phyloP scores from a whole-genome alignment of 2,888 invertebrate genomes.

The Syrista parreyssii region DNA sequence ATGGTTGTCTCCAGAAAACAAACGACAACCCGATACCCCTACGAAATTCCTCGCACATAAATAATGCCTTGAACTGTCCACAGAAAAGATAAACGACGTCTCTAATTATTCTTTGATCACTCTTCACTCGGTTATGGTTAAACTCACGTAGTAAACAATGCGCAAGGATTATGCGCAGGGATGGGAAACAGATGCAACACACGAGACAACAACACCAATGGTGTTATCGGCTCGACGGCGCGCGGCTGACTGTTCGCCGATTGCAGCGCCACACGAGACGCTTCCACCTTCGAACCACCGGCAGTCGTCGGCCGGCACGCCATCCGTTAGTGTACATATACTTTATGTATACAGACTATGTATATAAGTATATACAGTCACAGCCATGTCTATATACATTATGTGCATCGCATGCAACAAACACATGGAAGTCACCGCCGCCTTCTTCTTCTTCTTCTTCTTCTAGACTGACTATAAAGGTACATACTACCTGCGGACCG shows the following conservation, averaged over 20 bases:
- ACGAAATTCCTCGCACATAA: not conserved
- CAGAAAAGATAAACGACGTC: not conserved
- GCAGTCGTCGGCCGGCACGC: slow-evolving; percentile 3
- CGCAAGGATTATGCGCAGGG: not conserved
- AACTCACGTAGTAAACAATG: not conserved
- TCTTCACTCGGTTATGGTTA: not conserved
- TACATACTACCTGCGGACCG: not conserved
- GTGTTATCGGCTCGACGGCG: slow-evolving; percentile 49
- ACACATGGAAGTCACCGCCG: not conserved
- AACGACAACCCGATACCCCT: not conserved
- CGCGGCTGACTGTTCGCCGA: slow-evolving; percentile 53
- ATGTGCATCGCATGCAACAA: not conserved
- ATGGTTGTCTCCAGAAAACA: not conserved
- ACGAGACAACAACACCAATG: not conserved
- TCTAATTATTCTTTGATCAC: not conserved
- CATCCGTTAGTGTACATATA: not conserved
- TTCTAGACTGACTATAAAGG: not conserved
- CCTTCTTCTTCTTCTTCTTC: not conserved
- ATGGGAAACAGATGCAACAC: not conserved
- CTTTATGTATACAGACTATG: not conserved
- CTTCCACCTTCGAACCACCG: not conserved
- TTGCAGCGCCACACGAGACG: slow-evolving; percentile 49
- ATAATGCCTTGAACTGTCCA: not conserved
- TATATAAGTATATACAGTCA: not conserved
- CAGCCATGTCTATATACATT: not conserved